Percentiles rank a stretch among this genome's conserved stretches.
Evolutionary conservation across 2,797 vertebrate species (phyloP).

Genomic region (Sciurus carolinensis): DNA sequence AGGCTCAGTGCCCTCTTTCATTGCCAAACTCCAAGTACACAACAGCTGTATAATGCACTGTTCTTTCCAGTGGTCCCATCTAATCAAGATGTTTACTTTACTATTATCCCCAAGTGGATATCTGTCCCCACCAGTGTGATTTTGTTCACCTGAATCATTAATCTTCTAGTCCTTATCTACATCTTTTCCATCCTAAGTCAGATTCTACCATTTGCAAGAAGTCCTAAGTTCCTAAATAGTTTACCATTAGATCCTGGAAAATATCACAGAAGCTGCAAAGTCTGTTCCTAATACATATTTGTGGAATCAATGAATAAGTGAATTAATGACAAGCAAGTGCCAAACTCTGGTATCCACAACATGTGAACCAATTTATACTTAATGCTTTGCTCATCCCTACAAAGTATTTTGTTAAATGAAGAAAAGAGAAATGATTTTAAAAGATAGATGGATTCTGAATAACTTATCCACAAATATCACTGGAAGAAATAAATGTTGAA

Average conservation of each 20-base stretch:
- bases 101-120: background rate
- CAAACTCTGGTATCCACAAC: background rate
- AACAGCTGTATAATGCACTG: background rate
- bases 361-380: background rate
- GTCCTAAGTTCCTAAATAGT: background rate
- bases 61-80: fast-evolving
- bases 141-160: background rate
- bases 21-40: background rate
- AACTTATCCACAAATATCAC: background rate
- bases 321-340: background rate
- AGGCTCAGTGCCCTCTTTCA: background rate
- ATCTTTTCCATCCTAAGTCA: background rate
- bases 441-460: background rate
- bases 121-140: background rate
- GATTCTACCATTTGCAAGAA: background rate
- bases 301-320: background rate
- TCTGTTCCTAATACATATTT: background rate
- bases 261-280: background rate
- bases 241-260: background rate
- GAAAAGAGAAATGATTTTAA: background rate
- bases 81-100: background rate
- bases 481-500: background rate
- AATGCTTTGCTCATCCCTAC: background rate
- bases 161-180: background rate
- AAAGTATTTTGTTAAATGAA: background rate